Evolutionary conservation across 2,888 invertebrate species (phyloP).

Genomic region (Pimpla rufipes): DNA sequence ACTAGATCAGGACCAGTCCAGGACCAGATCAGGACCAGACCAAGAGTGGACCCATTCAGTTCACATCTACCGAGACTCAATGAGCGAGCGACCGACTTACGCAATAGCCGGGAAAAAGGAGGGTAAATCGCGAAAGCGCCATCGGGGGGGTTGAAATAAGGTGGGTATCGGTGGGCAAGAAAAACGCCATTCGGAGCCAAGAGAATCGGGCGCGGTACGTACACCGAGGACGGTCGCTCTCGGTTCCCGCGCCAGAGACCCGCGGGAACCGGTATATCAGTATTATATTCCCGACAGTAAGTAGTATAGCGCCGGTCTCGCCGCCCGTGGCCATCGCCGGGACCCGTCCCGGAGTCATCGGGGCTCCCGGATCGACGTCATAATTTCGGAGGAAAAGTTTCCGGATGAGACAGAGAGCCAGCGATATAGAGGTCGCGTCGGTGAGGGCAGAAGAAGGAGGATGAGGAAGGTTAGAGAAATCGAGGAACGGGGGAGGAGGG

Average conservation of each 20-base stretch:
- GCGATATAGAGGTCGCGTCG: conserved; percentile 50
- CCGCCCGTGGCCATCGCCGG: conserved; percentile 46
- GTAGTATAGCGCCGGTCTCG: conserved; percentile 43
- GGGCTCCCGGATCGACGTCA: conserved; percentile 79
- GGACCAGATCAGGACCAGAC: too few relatives aligned
- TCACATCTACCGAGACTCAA: conserved; percentile 1
- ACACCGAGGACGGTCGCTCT: too few relatives aligned
- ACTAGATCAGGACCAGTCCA: too few relatives aligned
- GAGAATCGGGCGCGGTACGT: conserved; percentile 51
- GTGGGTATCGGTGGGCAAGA: conserved; percentile 18
- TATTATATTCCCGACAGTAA: conserved; percentile 41
- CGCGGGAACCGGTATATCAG: conserved; percentile 25
- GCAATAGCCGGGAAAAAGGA: conserved; percentile 12
- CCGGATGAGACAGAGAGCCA: conserved; percentile 68
- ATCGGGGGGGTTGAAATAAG: conserved; percentile 4
- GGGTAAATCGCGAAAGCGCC: conserved; percentile 18
- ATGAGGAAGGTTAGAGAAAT: too few relatives aligned
- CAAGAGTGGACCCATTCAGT: too few relatives aligned
- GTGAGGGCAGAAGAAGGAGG: too few relatives aligned
- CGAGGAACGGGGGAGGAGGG: not conserved
- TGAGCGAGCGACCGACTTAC: conserved; percentile 11
- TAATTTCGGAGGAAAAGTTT: conserved; percentile 78
- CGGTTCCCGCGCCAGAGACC: not conserved
- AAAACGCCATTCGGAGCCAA: conserved; percentile 44
- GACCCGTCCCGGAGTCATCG: conserved; percentile 77